Base-by-base conservation (phyloP, 2,888 invertebrate genomes). In the Drosophila rubida region DNA sequence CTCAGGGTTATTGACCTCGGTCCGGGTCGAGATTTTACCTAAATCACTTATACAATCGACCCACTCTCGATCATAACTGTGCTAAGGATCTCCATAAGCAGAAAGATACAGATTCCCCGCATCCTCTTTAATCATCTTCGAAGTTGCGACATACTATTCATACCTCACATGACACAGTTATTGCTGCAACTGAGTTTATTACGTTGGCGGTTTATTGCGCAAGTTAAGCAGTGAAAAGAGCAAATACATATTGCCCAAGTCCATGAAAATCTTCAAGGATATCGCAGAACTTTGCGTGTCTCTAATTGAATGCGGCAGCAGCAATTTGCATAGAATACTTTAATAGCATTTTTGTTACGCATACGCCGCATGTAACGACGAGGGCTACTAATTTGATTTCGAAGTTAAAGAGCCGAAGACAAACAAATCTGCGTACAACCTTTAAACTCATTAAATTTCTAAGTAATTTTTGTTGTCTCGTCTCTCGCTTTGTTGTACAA, bases 361-460 rank as follows among this genome's bases (percentile, higher is more conserved):
- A 51, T 27, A 32, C 49, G 35, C 25, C 66, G 11, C 22, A 19
- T 27, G 39, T 41, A 19, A 37, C 25, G 32, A 37, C 11, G 30
- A n/a, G 11, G 32, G 22, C 22, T 50, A n/a, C 2, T 46, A 58
- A 66, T 65, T 55, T 48, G n/a, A 50, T 61, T 58, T 25, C 27
- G 22, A 46, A 49, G 3, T 30, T 13, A 25, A 37, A 23, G n/a
- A 22, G n/a, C 25, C 23, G 9, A 2, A 42, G 30, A n/a, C 23
- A 30, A 57, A 45, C n/a, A 27, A 49, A 35, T 13, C 7, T 27
- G 37, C 37, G 8, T n/a, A 30, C 32, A 64, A 66, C 23, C 27
- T 71, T 37, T 37, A 65, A 75, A 65, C 53, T 67, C 39, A 57
- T 48, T 30, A 14, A 41, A 41, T 46, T 37, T 22, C 8, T 30